Percentiles rank a stretch among this genome's conserved stretches.
Evolutionary conservation across 2,888 invertebrate species (phyloP).

Genomic region (Parnassius apollo): DNA sequence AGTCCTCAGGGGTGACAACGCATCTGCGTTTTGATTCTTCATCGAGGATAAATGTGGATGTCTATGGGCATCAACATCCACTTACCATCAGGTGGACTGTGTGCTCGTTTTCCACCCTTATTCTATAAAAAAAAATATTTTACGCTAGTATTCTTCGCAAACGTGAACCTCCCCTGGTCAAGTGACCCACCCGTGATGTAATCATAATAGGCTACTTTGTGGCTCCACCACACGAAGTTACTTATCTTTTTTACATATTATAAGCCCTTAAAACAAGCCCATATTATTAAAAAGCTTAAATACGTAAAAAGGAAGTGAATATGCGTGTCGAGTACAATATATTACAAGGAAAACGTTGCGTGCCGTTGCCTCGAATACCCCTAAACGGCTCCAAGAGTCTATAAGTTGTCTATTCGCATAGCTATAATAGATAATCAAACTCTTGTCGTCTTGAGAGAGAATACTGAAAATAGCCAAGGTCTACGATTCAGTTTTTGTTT

Average conservation of each 20-base stretch:
- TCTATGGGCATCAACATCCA: no score
- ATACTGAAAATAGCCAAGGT: constrained; percentile 8
- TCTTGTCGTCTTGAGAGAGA: constrained; percentile 8
- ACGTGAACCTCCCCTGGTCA: no score
- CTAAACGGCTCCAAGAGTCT: constrained; percentile 16
- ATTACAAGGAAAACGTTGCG: constrained; percentile 8
- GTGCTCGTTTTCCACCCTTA: no score
- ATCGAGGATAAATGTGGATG: no score
- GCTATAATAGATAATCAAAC: constrained; percentile 23
- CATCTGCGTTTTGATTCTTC: no score
- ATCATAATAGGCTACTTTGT: no score
- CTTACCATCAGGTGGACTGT: no score
- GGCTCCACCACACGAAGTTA: no score
- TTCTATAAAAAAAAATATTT: no score
- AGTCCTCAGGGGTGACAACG: no score
- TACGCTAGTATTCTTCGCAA: no score
- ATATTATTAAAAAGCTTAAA: background rate
- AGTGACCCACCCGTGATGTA: no score
- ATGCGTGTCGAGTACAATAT: constrained; percentile 11
- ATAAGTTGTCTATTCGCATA: constrained; percentile 17
- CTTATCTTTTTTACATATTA: background rate
- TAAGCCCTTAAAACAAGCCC: background rate
- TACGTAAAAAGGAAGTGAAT: constrained; percentile 6
- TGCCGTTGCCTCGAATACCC: constrained; percentile 16
- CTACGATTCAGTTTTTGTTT: background rate